Conservation (phyloP, 2,113 vertebrate species). For the Ciconia boyciana region DNA sequence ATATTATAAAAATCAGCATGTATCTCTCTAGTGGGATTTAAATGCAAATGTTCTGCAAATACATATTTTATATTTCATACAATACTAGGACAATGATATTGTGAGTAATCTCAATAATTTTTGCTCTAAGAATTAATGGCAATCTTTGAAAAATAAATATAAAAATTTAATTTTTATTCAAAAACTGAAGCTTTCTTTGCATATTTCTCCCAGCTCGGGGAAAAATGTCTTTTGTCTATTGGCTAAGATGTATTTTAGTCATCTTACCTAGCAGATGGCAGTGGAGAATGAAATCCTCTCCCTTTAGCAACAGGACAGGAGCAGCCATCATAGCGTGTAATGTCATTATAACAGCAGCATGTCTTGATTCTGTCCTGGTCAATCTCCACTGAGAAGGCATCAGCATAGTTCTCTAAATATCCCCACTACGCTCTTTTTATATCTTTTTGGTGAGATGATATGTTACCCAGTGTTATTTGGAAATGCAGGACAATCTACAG, state of each 20-base stretch:
- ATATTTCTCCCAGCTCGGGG: background rate
- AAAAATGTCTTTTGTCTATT: background rate
- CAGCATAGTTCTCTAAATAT: background rate
- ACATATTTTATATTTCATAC: background rate
- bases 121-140: background rate
- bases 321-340: fast-evolving
- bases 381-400: background rate
- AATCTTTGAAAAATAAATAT: background rate
- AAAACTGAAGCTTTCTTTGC: background rate
- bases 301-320: background rate
- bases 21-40: background rate
- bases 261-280: background rate
- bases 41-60: background rate
- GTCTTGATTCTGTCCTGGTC: background rate
- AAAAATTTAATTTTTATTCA: background rate
- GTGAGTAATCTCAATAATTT: background rate
- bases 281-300: background rate
- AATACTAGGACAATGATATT: background rate
- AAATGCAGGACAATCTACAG: background rate
- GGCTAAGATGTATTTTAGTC: background rate
- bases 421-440: background rate
- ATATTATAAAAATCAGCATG: background rate
- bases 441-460: background rate
- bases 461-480: background rate
- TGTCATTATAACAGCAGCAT: background rate